phyloP scores from a whole-genome alignment of 2,888 invertebrate species.

The Tanytarsus gracilentus region DNA sequence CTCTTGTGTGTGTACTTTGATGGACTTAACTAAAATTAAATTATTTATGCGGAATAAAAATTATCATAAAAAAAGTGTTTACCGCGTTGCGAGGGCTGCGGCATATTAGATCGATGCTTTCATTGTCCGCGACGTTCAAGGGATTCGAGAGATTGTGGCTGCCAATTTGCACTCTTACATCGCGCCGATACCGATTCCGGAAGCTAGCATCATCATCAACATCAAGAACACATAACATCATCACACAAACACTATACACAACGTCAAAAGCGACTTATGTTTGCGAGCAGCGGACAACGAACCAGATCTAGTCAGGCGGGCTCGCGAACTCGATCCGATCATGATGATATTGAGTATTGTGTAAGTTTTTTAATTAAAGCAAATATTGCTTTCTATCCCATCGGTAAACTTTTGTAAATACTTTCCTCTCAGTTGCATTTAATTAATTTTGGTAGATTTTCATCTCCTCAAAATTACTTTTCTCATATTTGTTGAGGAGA shows the following conservation, averaged over 20 bases:
- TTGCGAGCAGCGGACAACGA: constrained; percentile 11
- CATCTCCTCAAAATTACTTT: too few species aligned
- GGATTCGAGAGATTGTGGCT: constrained; percentile 75
- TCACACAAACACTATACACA: constrained; percentile 22
- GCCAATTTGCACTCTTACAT: constrained; percentile 82
- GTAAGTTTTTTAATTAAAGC: constrained; percentile 18
- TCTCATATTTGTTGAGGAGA: too few species aligned
- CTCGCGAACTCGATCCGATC: constrained; percentile 15
- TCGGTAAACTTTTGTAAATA: not conserved
- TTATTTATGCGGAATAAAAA: not conserved
- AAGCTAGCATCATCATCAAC: constrained; percentile 47
- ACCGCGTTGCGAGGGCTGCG: constrained; percentile 70
- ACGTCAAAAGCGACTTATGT: constrained; percentile 8
- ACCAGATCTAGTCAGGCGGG: not conserved
- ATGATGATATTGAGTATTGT: constrained; percentile 27
- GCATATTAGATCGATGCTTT: constrained; percentile 82
- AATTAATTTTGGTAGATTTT: too few species aligned
- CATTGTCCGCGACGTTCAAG: constrained; percentile 67
- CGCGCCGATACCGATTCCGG: constrained; percentile 61
- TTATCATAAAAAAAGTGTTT: constrained; percentile 37
- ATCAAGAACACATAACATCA: constrained; percentile 33
- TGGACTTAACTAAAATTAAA: not conserved
- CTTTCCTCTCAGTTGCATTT: too few species aligned
- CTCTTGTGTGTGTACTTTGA: not conserved
- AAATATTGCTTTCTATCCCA: not conserved